Evolutionary conservation across 2,797 vertebrate genomes (phyloP).

Genomic region (Podargus strigoides): DNA sequence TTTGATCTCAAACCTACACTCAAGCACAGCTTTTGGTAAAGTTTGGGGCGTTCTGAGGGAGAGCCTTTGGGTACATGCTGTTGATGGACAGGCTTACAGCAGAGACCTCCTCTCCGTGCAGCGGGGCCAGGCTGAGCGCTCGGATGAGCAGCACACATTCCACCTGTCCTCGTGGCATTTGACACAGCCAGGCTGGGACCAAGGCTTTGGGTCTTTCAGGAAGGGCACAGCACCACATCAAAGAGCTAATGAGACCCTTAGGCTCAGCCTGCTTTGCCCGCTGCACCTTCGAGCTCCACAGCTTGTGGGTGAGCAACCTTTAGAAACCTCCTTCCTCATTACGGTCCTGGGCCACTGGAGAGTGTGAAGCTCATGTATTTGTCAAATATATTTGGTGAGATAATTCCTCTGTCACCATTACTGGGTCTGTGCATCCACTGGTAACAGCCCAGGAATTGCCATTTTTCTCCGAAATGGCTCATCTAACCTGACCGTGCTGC

Average conservation of each 20-base stretch:
- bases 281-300: too few species aligned
- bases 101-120: accelerated
- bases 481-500: background rate
- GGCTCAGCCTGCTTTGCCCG: background rate
- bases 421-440: background rate
- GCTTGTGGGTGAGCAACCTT: too few species aligned
- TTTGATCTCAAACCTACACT: background rate
- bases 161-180: background rate
- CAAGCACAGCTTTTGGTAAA: background rate
- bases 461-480: background rate
- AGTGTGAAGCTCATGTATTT: background rate
- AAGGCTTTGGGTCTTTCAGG: background rate
- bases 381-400: background rate
- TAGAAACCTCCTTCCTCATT: background rate
- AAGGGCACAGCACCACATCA: background rate
- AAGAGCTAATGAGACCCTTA: background rate
- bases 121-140: background rate
- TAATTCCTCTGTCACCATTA: background rate
- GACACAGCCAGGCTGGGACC: too few species aligned
- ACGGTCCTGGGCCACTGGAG: background rate
- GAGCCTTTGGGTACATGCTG: background rate
- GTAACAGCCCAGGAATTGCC: background rate
- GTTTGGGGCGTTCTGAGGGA: too few species aligned
- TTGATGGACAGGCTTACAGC: background rate
- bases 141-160: background rate